Percentiles rank a stretch among this genome's conserved stretches.
Evolutionary conservation across 2,113 vertebrate species (phyloP).

Genomic region (Anarhynchus alexandrinus): DNA sequence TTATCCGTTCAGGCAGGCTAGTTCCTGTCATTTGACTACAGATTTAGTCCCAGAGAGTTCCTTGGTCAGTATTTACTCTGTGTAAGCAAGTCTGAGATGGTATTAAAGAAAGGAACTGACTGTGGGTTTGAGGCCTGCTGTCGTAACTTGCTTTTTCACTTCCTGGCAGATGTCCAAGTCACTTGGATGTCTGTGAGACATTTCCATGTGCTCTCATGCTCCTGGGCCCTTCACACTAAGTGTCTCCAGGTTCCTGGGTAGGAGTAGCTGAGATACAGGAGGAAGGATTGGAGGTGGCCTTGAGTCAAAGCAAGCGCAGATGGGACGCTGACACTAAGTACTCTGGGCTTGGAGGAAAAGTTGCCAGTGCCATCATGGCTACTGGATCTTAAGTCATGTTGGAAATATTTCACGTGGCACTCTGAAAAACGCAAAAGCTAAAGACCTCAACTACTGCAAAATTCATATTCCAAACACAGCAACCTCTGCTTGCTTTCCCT

Average conservation of each 20-base stretch:
- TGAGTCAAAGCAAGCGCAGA: not conserved
- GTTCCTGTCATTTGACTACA: not conserved
- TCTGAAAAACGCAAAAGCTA: not conserved
- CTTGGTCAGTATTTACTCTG: not conserved
- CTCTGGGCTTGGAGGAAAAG: not conserved
- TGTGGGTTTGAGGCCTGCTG: not conserved
- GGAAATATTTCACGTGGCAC: not conserved
- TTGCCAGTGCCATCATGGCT: not conserved
- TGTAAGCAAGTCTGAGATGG: not conserved
- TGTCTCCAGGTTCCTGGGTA: not conserved
- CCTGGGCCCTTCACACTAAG: not conserved
- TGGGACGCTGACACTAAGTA: not conserved
- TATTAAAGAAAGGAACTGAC: not conserved
- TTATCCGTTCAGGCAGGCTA: not conserved
- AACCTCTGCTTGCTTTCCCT: not conserved
- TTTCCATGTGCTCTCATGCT: not conserved
- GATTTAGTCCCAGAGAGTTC: not conserved
- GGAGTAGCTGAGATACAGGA: not conserved
- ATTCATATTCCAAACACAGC: not conserved
- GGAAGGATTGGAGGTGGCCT: not conserved
- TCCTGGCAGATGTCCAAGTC: not conserved
- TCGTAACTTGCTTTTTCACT: not conserved
- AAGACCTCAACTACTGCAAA: not conserved
- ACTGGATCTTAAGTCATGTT: not conserved
- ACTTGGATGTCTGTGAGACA: not conserved